These are phyloP conservation scores for Cyrtonyx montezumae DNA, from an alignment of 2,113 vertebrate species.

Conservation along the genomic window DNA sequence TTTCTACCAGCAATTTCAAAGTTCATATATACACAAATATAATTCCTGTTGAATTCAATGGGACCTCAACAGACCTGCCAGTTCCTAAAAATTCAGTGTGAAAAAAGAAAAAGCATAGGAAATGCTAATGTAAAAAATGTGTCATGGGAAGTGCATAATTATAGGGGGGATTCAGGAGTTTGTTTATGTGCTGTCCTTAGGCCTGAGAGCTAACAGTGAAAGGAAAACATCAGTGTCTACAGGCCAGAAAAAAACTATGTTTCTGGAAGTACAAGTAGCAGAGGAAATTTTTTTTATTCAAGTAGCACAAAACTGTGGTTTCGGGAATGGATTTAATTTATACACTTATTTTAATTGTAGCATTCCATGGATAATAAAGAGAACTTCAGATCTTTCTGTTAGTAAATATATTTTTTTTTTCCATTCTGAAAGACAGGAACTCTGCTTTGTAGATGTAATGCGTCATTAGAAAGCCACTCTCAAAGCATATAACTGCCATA, in stretches of 20 bases:
- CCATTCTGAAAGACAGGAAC: not conserved
- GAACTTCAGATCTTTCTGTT: not conserved
- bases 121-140: not conserved
- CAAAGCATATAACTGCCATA: not conserved
- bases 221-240: not conserved
- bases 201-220: not conserved
- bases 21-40: not conserved
- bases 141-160: not conserved
- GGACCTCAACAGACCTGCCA: not conserved
- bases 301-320: not conserved
- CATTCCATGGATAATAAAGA: not conserved
- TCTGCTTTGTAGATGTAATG: accelerated
- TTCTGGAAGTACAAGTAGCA: not conserved
- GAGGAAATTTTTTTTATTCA: not conserved
- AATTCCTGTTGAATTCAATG: not conserved
- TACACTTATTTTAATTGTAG: not conserved
- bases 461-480: not conserved
- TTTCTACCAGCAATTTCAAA: not conserved
- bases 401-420: not conserved
- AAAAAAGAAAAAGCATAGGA: not conserved
- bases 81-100: not conserved
- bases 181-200: not conserved
- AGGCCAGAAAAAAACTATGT: not conserved
- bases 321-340: not conserved
- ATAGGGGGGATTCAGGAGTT: not conserved